Conservation (phyloP, 2,113 vertebrate species). For the Plecturocebus donacophilus region DNA sequence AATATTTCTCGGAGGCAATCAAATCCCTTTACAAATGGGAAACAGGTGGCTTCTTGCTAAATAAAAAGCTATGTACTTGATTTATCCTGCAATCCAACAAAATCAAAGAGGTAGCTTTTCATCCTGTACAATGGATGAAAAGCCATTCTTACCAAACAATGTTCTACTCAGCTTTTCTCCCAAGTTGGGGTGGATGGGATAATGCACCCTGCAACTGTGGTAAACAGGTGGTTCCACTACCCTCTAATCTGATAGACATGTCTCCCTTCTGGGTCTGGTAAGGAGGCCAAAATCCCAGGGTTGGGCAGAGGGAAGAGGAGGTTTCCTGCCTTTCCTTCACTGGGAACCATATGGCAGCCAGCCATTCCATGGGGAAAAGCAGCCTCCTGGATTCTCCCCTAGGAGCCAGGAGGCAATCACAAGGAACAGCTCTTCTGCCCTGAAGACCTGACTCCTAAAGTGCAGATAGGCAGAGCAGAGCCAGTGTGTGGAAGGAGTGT, state of each 20-base stretch:
- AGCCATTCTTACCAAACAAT: conserved; percentile 51
- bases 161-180: conserved; percentile 8
- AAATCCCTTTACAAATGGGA: conserved; percentile 63
- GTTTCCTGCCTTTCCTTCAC: neutral
- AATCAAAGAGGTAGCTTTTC: conserved; percentile 51
- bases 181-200: neutral
- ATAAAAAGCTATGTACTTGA: conserved; percentile 57
- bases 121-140: conserved; percentile 37
- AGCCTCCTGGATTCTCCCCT: neutral
- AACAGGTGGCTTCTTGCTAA: conserved; percentile 72
- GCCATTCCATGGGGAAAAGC: rapidly evolving
- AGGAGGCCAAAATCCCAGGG: neutral
- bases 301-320: neutral
- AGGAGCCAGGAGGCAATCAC: neutral
- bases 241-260: neutral
- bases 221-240: neutral
- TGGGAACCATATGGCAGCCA: neutral
- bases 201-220: neutral
- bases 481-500: neutral
- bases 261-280: neutral
- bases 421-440: neutral
- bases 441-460: neutral
- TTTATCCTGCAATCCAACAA: conserved; percentile 49
- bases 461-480: neutral
- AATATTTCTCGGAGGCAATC: conserved; percentile 61